Evolutionary conservation across 2,888 invertebrate species (phyloP).

Genomic region (Podabrus alpinus): DNA sequence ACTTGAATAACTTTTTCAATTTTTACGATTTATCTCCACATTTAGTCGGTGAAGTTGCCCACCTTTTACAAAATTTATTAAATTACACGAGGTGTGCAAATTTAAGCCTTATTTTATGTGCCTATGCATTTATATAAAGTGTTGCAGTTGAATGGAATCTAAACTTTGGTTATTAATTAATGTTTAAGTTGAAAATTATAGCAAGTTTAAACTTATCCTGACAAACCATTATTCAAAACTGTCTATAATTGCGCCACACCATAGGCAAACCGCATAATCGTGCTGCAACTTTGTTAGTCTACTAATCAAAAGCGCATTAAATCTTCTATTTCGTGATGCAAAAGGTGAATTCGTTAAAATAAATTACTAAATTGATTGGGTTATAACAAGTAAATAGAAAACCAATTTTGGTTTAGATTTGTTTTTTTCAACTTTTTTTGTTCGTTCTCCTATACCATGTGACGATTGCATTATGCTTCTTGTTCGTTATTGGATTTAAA

Average conservation of each 20-base stretch:
- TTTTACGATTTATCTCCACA: background rate
- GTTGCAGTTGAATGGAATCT: background rate
- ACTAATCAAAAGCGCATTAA: background rate
- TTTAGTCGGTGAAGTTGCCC: background rate
- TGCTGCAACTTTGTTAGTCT: background rate
- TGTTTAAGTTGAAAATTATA: background rate
- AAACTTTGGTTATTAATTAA: slow-evolving; percentile 1
- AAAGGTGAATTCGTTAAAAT: background rate
- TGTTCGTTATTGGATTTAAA: background rate
- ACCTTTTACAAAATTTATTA: background rate
- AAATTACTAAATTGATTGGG: background rate
- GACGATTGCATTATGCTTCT: background rate
- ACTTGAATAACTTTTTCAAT: background rate
- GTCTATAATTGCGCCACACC: background rate
- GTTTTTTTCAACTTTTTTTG: too few relatives aligned
- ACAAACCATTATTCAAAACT: background rate
- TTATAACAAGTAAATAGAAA: background rate
- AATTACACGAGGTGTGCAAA: background rate
- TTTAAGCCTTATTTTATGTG: background rate
- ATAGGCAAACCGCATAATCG: slow-evolving; percentile 3
- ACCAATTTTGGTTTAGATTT: background rate
- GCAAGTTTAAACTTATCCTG: background rate
- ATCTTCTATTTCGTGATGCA: background rate
- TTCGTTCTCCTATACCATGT: too few relatives aligned
- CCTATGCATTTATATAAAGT: background rate